Percentiles rank a stretch among this genome's conserved stretches.
Conservation (phyloP, 2,888 invertebrate species). For the Trypoxylon attenuatum region DNA sequence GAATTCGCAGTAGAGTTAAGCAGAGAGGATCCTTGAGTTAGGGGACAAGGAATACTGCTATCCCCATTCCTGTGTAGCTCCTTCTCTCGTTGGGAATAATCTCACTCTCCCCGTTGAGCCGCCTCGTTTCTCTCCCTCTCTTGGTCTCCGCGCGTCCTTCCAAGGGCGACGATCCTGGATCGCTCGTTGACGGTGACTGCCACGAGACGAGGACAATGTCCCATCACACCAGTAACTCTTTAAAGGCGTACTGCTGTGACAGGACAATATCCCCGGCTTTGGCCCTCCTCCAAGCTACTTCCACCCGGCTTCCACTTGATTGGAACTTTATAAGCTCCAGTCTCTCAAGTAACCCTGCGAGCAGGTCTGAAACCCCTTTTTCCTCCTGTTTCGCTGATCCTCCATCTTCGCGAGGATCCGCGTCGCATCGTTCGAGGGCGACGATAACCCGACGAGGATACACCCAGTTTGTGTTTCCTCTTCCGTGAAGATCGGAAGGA, state of each 20-base stretch:
- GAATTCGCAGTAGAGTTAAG: no score
- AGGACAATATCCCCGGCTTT: constrained; percentile 95
- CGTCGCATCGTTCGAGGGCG: not conserved
- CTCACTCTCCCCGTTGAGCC: constrained; percentile 18
- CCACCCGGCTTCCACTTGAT: not conserved
- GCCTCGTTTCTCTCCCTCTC: constrained; percentile 3
- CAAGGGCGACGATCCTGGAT: constrained; percentile 4
- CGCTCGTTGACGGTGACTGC: constrained; percentile 12
- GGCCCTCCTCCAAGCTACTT: constrained; percentile 53
- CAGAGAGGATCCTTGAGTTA: no score
- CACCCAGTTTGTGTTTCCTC: no score
- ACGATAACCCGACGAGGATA: no score
- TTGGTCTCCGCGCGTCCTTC: not conserved
- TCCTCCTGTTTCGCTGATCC: not conserved
- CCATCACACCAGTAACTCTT: constrained; percentile 92
- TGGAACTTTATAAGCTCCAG: not conserved
- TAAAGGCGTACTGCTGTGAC: constrained; percentile 95
- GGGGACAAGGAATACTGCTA: not conserved
- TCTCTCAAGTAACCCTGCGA: not conserved
- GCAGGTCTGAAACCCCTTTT: not conserved
- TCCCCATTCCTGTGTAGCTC: not conserved
- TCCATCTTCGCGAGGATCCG: not conserved
- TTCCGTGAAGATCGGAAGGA: not conserved
- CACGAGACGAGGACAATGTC: constrained; percentile 85
- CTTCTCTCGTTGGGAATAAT: not conserved